Evolutionary conservation across 2,797 vertebrate species (phyloP), one percentile per base, ranked within the genome.

Genomic region (Alcedo atthis): DNA sequence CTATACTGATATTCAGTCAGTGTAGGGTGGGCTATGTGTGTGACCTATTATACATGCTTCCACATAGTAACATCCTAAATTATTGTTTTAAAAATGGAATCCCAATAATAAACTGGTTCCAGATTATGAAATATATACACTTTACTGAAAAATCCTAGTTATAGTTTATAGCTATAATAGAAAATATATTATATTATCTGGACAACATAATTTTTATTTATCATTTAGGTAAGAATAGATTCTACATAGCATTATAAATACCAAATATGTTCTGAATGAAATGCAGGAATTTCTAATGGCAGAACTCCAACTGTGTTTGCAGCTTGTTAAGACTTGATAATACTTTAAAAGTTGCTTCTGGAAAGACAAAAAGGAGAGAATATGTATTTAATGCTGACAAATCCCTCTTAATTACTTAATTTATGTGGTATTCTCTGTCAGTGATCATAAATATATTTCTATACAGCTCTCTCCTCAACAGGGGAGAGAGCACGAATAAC

Each of bases 11-110:
- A 55, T 9, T 79, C 70, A 46, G 35, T 5, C 64, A 78, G 49
- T 0, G 0, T 0, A 6, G 43, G 43, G 26, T 1, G 20, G 55
- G 59, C 48, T 1, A 53, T 1, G 10, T 14, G 14, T 40, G 33
- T 28, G 63, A 42, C 7, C 7, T 2, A 32, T 3, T 45, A 16
- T 5, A 8, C 32, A 22, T 26, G 15, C 33, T 80, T 71, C 46
- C 18, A 75, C 46, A 46, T 32, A 57, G 14, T 2, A 58, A 63
- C 22, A 20, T 10, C 24, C 18, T 21, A n/a, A 87, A 32, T 22
- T 6, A 6, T 7, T 15, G 15, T 20, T 85, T 87, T 94, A 17
- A 55, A 74, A 67, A 9, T 26, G 14, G 15, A 62, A 10, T 28
- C 30, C 32, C 35, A 19, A 26, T 25, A 78, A 63, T 28, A 49